Evolutionary conservation across 2,113 vertebrate genomes (phyloP).

Genomic region (Promerops cafer): DNA sequence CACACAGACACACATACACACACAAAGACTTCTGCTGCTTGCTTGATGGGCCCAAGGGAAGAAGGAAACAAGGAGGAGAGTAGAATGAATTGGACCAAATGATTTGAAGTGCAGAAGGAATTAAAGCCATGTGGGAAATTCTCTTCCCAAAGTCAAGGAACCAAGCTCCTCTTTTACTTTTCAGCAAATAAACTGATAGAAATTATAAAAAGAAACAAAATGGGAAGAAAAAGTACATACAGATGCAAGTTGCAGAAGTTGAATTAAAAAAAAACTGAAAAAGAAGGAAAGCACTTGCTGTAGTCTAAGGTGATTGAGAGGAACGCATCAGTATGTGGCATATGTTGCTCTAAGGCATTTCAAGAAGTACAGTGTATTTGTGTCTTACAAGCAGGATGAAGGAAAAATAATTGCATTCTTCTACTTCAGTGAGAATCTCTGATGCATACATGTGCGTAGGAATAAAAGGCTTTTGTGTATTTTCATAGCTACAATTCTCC

Average conservation of each 20-base stretch:
- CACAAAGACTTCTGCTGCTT: not conserved
- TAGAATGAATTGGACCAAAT: not conserved
- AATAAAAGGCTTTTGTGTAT: constrained; percentile 26
- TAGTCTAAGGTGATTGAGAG: not conserved
- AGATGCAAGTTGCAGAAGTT: not conserved
- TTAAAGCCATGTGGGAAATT: not conserved
- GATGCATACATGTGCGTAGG: constrained; percentile 3
- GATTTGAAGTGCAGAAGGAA: not conserved
- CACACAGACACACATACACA: not conserved
- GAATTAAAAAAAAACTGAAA: not conserved
- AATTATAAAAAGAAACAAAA: not conserved
- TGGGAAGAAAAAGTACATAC: not conserved
- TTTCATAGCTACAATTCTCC: not conserved
- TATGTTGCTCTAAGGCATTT: not conserved
- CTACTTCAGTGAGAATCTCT: not conserved
- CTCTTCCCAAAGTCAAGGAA: not conserved
- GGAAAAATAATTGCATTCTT: constrained; percentile 10
- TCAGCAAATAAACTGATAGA: not conserved
- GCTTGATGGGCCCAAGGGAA: not conserved
- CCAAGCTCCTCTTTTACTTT: not conserved
- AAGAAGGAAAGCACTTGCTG: not conserved
- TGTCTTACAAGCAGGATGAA: not conserved
- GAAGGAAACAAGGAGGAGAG: not conserved
- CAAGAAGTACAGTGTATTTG: not conserved
- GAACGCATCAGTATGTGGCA: not conserved